A percentile compares a stretch with the other conserved stretches of the same genome.
Evolutionary conservation across 2,113 vertebrate genomes (phyloP).

Genomic region (Anseranas semipalmata): DNA sequence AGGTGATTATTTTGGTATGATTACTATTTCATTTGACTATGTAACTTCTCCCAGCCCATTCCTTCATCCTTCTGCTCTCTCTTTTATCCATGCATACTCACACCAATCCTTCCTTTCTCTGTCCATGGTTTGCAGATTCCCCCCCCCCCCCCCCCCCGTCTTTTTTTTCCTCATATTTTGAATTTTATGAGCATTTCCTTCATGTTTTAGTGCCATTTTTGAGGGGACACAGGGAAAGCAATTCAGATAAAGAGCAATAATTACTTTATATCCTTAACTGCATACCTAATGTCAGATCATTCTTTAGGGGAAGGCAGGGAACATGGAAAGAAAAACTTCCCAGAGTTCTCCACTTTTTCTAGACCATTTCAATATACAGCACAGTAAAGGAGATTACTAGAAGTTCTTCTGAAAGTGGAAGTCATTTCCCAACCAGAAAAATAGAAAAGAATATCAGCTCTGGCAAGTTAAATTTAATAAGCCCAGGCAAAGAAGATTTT

Average conservation of each 20-base stretch:
- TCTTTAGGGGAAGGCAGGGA: not conserved
- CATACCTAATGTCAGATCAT: not conserved
- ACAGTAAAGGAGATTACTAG: not conserved
- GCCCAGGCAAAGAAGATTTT: not conserved
- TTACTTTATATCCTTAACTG: not conserved
- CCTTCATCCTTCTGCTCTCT: not conserved
- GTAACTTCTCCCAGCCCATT: not conserved
- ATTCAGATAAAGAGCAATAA: not conserved
- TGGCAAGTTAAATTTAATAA: constrained; percentile 14
- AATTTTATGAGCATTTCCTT: not conserved
- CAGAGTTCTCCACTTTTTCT: not conserved
- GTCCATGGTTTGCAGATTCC: not conserved
- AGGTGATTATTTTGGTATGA: not conserved
- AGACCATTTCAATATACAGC: not conserved
- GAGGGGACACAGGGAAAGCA: not conserved
- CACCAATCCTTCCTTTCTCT: not conserved
- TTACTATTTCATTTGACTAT: not conserved
- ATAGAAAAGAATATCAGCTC: not conserved
- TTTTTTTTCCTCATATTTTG: not conserved
- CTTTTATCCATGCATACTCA: not conserved
- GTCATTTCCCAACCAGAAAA: constrained; percentile 2
- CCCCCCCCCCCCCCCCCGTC: not conserved
- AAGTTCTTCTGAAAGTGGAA: constrained; percentile 17
- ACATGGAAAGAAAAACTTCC: not conserved
- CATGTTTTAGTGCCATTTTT: not conserved